A percentile compares a stretch with the other conserved stretches of the same genome.
Conservation (phyloP, 2,113 vertebrate genomes). For the Bos indicus region DNA sequence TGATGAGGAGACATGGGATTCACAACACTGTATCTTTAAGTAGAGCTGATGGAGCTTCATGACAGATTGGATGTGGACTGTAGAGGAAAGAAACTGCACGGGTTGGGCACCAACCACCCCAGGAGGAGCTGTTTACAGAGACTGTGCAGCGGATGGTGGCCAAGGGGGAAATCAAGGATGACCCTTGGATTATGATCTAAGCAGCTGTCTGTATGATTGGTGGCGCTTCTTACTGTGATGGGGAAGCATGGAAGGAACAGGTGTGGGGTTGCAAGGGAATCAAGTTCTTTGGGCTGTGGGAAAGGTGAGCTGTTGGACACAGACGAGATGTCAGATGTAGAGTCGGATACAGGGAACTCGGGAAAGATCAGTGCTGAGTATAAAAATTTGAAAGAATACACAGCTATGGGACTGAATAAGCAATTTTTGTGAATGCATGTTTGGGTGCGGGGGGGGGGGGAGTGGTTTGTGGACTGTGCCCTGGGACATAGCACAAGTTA, state of each 20-base stretch:
- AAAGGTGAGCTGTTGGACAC: neutral
- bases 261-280: neutral
- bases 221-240: neutral
- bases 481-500: neutral
- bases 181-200: neutral
- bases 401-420: neutral
- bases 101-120: neutral
- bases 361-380: neutral
- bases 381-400: neutral
- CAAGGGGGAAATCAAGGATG: neutral
- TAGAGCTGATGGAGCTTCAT: neutral
- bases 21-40: neutral
- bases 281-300: neutral
- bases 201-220: neutral
- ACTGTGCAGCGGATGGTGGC: neutral
- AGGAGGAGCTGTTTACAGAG: neutral
- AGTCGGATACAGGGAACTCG: neutral
- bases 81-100: neutral
- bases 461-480: neutral
- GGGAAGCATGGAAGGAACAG: neutral
- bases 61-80: neutral
- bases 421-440: neutral
- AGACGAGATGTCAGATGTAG: neutral
- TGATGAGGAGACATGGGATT: neutral
- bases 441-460: fast-evolving